Conservation (phyloP, 2,113 vertebrate species). For the Phoxinus phoxinus region DNA sequence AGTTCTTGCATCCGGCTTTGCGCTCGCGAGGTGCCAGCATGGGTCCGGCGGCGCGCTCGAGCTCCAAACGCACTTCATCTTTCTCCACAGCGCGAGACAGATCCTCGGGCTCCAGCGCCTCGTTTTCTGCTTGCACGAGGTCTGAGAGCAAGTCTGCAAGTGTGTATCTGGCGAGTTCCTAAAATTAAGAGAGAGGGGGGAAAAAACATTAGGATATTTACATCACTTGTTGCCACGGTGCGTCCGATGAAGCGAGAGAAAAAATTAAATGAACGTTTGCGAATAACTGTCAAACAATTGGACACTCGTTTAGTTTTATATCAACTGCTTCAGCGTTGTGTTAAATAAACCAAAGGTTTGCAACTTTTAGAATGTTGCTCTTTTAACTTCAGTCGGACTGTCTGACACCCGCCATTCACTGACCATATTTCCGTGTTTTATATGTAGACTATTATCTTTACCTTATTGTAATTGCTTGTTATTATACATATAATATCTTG, state of each 20-base stretch:
- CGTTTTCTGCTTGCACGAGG: conserved; percentile 91
- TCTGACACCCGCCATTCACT: background rate
- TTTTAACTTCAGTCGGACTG: background rate
- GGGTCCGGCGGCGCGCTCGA: conserved; percentile 87
- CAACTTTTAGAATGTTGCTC: background rate
- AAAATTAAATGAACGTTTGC: background rate
- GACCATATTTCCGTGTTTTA: background rate
- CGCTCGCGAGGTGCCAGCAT: conserved; percentile 90
- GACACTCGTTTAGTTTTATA: background rate
- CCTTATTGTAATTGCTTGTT: background rate
- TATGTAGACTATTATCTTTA: background rate
- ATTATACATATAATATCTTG: background rate
- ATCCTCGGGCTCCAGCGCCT: conserved; percentile 87
- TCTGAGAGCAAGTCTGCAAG: conserved; percentile 91
- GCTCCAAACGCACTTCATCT: conserved; percentile 85
- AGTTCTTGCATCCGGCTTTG: conserved; percentile 99
- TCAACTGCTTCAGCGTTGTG: background rate
- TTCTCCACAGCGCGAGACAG: conserved; percentile 82
- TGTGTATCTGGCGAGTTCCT: conserved; percentile 89
- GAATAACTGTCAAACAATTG: background rate
- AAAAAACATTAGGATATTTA: background rate
- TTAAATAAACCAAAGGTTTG: background rate
- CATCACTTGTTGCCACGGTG: background rate
- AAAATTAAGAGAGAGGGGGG: background rate
- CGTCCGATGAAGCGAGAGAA: background rate